Evolutionary conservation across 2,888 invertebrate species (phyloP), one percentile per base, ranked within the genome.

Genomic region (Cosmopolites sordidus): DNA sequence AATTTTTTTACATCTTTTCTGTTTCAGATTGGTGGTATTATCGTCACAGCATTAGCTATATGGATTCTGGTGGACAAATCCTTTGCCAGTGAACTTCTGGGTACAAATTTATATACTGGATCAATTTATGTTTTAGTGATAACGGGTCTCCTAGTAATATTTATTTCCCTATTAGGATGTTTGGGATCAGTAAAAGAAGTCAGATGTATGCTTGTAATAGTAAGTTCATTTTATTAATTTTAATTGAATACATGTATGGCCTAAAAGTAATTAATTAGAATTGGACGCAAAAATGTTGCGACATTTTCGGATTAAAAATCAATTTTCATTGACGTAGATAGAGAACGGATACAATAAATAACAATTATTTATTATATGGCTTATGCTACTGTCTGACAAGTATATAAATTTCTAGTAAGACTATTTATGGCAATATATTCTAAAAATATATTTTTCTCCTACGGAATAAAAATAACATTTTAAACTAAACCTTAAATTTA

Each of bases 161-260:
- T 94, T 58, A 81, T 95, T 48, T 88, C 95, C 8, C 86, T 94
- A 73, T 82, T 96, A 58, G 96, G 96, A 51, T 95, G 94, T 74
- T 81, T 92, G 67, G 96, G 95, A 40, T 92, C 95, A n/a, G 85
- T 90, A 41, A 90, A 88, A 71, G 95, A 96, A 79, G 87, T 94
- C 69, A 89, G 92, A 74, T 95, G 94, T 74, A 87, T 96, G 84
- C 82, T 96, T 43, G 80, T 94, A 51, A 89, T 89, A 78, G 94
- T 94, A 76, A 79, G 83, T 76, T 9, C 4, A 33, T 9, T 9
- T 8, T 5, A 5, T 22, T 22, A 22, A 22, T 22, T n/a, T n/a
- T n/a, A n/a, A n/a, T n/a, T n/a, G n/a, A n/a, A n/a, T n/a, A n/a
- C n/a, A n/a, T n/a, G n/a, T n/a, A n/a, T n/a, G n/a, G n/a, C n/a